Evolutionary conservation across 2,113 vertebrate species (phyloP), one percentile per base, ranked within the genome.

Genomic region (Pardalotus punctatus): DNA sequence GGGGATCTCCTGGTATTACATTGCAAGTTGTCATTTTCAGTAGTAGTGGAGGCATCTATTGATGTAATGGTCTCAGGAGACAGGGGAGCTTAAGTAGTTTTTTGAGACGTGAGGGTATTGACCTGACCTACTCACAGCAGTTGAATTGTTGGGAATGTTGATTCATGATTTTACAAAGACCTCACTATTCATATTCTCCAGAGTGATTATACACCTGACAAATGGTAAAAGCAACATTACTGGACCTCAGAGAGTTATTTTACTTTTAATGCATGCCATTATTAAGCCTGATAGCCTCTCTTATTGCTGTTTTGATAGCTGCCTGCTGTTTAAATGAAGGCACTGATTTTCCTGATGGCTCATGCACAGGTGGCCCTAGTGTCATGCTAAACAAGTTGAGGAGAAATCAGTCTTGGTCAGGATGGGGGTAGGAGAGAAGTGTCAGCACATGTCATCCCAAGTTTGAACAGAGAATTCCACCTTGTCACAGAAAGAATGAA

Each of bases 221-320:
- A 97, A 96, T 96, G 93, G 97, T 94, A 97, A 97, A 90, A 94
- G 93, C 93, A 97, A 96, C 95, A 96, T 95, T 95, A 96, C 91
- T 76, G 86, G 91, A 94, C 92, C 93, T 93, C 57, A 86, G 96
- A 96, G 97, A 94, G 79, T 92, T 96, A 93, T 92, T 94, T 87
- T 85, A 85, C 87, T 96, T 96, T 96, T 96, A 88, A 90, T 88
- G 87, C 93, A 93, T 73, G 82, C 96, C 82, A 86, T 43, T 88
- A 95, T 96, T 96, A 95, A 92, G 94, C 77, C 84, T 91, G 94
- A 97, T 95, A 97, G 92, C 56, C 88, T 88, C 86, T 96, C 86
- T 91, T 86, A 66, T 90, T 93, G 88, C 91, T 98, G 95, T 97
- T 98, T 98, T 97, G 97, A 98, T 97, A 98, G 97, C 97, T 97